Percentiles rank a stretch among this genome's conserved stretches.
Conservation (phyloP, 1,140 invertebrate species). For the Vollenhovia emeryi region DNA sequence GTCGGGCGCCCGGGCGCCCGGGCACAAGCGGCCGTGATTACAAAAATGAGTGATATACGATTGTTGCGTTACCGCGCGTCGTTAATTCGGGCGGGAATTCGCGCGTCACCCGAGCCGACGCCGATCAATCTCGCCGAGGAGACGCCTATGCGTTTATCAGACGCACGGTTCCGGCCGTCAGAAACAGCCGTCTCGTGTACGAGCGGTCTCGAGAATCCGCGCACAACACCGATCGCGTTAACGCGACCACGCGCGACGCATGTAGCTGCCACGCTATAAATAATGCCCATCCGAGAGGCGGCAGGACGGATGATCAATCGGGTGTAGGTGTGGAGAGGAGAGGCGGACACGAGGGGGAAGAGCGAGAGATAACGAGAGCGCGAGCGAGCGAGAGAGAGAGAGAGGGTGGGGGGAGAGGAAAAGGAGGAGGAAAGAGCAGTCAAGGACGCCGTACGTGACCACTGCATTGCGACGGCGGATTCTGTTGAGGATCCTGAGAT, state of each 20-base stretch:
- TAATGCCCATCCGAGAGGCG: slow-evolving; percentile 70
- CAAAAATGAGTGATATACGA: slow-evolving; percentile 15
- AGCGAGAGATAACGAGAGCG: not conserved
- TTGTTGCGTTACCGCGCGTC: slow-evolving; percentile 2
- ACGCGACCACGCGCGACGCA: slow-evolving; percentile 21
- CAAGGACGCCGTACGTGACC: slow-evolving; percentile 71
- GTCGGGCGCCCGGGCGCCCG: not conserved
- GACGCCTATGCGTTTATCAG: slow-evolving; percentile 12
- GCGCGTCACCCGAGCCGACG: not conserved
- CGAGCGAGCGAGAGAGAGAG: not conserved
- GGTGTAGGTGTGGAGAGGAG: slow-evolving; percentile 61
- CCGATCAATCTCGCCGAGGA: slow-evolving; percentile 14
- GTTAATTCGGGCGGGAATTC: not conserved
- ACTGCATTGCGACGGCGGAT: slow-evolving; percentile 71
- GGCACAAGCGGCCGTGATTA: slow-evolving; percentile 29
- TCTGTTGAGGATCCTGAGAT: slow-evolving; percentile 62
- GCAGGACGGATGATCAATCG: slow-evolving; percentile 72
- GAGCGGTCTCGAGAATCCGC: not conserved
- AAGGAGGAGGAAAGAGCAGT: slow-evolving; percentile 43
- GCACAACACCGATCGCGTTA: slow-evolving; percentile 1
- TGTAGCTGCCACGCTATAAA: slow-evolving; percentile 68
- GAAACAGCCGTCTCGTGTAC: not conserved
- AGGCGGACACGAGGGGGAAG: not conserved
- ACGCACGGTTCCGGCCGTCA: slow-evolving; percentile 21
- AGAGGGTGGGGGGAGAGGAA: not conserved